phyloP scores from a whole-genome alignment of 2,113 vertebrate species.

The Casuarius casuarius region DNA sequence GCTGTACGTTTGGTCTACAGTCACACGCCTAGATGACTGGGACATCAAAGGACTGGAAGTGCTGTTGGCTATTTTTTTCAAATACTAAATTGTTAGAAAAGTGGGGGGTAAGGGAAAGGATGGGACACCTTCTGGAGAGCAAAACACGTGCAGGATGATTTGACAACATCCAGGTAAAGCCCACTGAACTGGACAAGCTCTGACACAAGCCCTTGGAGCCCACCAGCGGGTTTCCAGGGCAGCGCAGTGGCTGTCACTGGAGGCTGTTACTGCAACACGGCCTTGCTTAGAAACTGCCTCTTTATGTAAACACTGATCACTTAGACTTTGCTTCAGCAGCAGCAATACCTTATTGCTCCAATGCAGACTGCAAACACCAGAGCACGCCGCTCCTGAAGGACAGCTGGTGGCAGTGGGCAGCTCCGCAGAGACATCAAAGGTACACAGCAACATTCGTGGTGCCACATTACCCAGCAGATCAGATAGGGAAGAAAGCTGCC shows the following conservation, averaged over 20 bases:
- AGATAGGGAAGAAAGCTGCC: fast-evolving
- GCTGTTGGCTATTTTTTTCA: not conserved
- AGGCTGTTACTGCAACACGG: not conserved
- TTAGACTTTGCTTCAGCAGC: not conserved
- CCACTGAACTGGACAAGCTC: not conserved
- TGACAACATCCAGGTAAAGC: not conserved
- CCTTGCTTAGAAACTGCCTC: too few species aligned
- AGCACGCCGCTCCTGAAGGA: not conserved
- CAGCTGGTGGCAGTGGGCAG: not conserved
- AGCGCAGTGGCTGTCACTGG: not conserved
- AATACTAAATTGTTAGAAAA: not conserved
- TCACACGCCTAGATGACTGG: too few species aligned
- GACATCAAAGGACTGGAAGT: not conserved
- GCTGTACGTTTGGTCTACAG: too few species aligned
- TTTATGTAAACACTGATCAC: not conserved
- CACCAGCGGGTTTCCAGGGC: too few species aligned
- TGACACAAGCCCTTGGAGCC: not conserved
- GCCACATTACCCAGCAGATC: not conserved
- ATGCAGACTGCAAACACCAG: not conserved
- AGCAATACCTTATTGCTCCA: too few species aligned
- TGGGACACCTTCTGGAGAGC: not conserved
- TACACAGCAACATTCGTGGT: not conserved
- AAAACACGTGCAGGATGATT: not conserved
- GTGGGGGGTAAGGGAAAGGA: not conserved
- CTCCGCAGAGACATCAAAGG: not conserved